These are phyloP conservation scores for Miltochrista miniata DNA, from an alignment of 2,888 invertebrate species.

Conservation along the genomic window DNA sequence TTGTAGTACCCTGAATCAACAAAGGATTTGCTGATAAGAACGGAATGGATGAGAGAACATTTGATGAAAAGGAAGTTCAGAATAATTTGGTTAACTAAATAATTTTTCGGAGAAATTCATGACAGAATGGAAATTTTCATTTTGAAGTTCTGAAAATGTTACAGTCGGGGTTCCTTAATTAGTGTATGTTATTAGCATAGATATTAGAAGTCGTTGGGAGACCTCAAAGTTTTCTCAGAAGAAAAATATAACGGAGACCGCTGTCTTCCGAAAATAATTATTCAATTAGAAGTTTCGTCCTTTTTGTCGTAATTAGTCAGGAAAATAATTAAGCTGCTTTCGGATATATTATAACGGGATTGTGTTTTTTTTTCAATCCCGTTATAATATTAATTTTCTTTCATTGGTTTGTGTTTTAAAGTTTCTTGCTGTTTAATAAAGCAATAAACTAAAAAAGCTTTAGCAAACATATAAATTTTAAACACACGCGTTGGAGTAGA, in stretches of 20 bases:
- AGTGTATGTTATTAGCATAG: constrained; percentile 47
- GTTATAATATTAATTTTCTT: too few species aligned
- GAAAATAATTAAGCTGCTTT: constrained; percentile 37
- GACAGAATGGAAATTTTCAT: constrained; percentile 24
- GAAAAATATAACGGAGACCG: constrained; percentile 24
- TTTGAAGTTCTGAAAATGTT: constrained; percentile 17
- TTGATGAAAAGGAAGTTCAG: too few species aligned
- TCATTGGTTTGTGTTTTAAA: too few species aligned
- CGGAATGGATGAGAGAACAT: too few species aligned
- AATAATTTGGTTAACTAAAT: too few species aligned
- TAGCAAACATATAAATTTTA: not conserved
- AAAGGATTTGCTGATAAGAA: too few species aligned
- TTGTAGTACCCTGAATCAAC: too few species aligned
- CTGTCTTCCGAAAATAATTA: constrained; percentile 31
- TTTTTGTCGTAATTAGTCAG: constrained; percentile 39
- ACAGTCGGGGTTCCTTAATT: constrained; percentile 37
- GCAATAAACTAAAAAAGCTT: not conserved
- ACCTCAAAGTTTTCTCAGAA: constrained; percentile 23
- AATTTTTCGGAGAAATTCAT: too few species aligned
- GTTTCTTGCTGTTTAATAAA: too few species aligned
- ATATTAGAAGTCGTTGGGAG: constrained; percentile 34
- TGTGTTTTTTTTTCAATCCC: too few species aligned
- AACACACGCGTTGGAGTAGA: too few species aligned
- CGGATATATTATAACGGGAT: constrained; percentile 10
- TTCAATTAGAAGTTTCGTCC: constrained; percentile 43